These are phyloP conservation scores for Amphipyra berbera DNA, from an alignment of 2,888 invertebrate genomes.

Conservation along the genomic window DNA sequence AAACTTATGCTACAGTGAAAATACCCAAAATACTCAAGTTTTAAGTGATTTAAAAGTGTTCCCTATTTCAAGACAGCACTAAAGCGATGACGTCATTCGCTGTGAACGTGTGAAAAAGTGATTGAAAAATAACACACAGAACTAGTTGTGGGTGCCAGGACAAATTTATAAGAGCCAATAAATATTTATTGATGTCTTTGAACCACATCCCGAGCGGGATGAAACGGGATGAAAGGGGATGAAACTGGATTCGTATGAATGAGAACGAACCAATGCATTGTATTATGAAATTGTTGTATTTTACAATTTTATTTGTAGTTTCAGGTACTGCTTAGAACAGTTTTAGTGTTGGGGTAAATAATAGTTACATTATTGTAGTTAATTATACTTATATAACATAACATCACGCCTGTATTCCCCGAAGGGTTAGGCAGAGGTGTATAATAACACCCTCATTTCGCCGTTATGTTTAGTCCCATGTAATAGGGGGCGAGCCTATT, in stretches of 20 bases:
- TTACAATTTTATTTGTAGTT: constrained; percentile 34
- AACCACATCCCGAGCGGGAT: constrained; percentile 48
- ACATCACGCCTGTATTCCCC: too few relatives aligned
- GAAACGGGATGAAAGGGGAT: constrained; percentile 43
- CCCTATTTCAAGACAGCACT: too few relatives aligned
- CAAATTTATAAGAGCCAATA: constrained; percentile 65
- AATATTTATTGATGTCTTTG: constrained; percentile 70
- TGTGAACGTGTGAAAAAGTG: constrained; percentile 41
- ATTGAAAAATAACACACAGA: constrained; percentile 58
- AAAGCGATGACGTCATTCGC: too few relatives aligned
- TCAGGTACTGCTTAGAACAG: constrained; percentile 2
- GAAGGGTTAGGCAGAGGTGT: too few relatives aligned
- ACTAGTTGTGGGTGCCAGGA: constrained; percentile 37
- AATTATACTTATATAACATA: too few relatives aligned
- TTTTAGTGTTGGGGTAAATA: not conserved
- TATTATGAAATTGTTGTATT: constrained; percentile 49
- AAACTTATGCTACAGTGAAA: too few relatives aligned
- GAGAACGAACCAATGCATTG: constrained; percentile 56
- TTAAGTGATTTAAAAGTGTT: too few relatives aligned
- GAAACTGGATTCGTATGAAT: constrained; percentile 51
- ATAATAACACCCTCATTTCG: too few relatives aligned
- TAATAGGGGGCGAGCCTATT: too few relatives aligned
- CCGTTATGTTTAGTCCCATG: too few relatives aligned
- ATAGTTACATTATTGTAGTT: not conserved
- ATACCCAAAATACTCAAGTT: too few relatives aligned